Evolutionary conservation across 2,797 vertebrate species (phyloP), one percentile per base, ranked within the genome.

Genomic region (Xiphophorus birchmanni): DNA sequence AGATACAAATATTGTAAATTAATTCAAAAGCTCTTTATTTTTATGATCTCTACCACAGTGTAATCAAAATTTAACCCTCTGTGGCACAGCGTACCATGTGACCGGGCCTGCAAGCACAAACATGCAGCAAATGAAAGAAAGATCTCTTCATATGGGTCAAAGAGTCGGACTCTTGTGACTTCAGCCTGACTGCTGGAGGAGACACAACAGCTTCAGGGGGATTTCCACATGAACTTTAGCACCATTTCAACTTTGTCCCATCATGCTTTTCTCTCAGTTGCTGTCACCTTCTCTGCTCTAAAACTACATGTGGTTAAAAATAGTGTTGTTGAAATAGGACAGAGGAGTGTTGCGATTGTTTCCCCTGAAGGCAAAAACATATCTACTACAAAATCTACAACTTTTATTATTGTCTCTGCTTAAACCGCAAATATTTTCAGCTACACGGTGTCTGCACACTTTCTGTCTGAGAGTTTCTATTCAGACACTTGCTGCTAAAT

Each of bases 151-250:
- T 79, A 52, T 63, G 13, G 84, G 82, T 89, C 84, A 81, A 81
- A 54, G 78, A 42, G 42, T 79, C 74, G 84, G 75, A 82, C 18
- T 77, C 85, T 78, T 82, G 82, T 90, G 93, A 91, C 86, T 23
- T 56, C 44, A 82, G 83, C 73, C 90, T 83, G 88, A 85, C 75
- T 80, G 18, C 56, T 77, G 23, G 35, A 54, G 58, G n/a, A 88
- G 87, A 89, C 80, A 76, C 71, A 90, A 86, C 80, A 85, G 73
- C 89, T 88, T 82, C 4, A 4, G 76, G 87, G 77, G 75, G 40
- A 6, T 63, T 83, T 82, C 73, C 73, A 88, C 42, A 1, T 80
- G 67, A 47, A 85, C 10, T 52, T 11, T 0, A 87, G 50, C 29
- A 29, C 72, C 67, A 52, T 56, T 69, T 80, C 54, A 65, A 37